phyloP scores from a whole-genome alignment of 1,140 invertebrate species.

The Atta texana region DNA sequence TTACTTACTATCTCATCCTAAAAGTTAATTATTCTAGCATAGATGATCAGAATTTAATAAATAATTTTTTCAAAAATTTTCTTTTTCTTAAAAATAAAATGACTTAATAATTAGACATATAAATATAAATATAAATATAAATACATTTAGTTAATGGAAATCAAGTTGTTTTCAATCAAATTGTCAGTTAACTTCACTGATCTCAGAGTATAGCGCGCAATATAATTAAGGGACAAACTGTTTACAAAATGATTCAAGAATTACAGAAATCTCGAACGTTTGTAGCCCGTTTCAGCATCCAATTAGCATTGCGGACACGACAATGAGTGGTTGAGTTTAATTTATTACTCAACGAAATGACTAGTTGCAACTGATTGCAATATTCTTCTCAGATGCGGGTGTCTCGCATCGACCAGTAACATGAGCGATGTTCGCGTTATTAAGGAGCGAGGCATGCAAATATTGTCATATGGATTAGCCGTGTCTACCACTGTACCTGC shows the following conservation, averaged over 20 bases:
- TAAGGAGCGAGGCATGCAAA: slow-evolving; percentile 70
- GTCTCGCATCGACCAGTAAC: slow-evolving; percentile 59
- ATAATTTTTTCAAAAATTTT: background rate
- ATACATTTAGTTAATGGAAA: background rate
- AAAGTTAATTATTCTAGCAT: background rate
- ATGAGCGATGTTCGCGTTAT: slow-evolving; percentile 72
- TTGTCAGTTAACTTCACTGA: background rate
- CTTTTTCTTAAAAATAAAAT: background rate
- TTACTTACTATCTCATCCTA: background rate
- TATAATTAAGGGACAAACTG: slow-evolving; percentile 3
- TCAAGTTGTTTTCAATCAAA: slow-evolving; percentile 4
- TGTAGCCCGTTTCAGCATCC: slow-evolving; percentile 34
- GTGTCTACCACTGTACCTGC: slow-evolving; percentile 38
- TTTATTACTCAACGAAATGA: slow-evolving; percentile 71
- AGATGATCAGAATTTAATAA: background rate
- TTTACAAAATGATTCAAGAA: slow-evolving; percentile 21
- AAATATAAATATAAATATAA: background rate
- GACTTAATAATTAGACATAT: background rate
- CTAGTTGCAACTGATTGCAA: slow-evolving; percentile 69
- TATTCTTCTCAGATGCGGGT: slow-evolving; percentile 72
- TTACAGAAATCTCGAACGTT: slow-evolving; percentile 48
- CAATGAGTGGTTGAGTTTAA: slow-evolving; percentile 68
- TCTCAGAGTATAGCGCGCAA: background rate
- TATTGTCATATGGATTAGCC: slow-evolving; percentile 67
- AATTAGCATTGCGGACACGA: slow-evolving; percentile 71